Evolutionary conservation across 2,888 invertebrate genomes (phyloP).

Genomic region (Pseudoips prasinana): DNA sequence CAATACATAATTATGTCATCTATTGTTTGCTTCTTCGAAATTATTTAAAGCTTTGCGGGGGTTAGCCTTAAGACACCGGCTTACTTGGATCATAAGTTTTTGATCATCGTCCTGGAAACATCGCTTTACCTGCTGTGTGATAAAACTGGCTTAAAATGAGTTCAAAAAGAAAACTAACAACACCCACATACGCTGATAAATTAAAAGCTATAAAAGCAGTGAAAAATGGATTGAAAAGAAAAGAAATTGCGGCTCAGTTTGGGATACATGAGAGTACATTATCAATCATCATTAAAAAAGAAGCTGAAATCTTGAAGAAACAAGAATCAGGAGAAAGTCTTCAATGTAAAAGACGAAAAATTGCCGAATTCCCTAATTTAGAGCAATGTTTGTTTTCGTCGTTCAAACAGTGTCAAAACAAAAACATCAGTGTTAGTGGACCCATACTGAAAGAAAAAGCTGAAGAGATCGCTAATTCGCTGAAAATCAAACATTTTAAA

Average conservation of each 20-base stretch:
- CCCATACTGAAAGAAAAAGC: background rate
- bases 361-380: background rate
- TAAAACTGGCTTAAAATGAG: too few species aligned
- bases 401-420: background rate
- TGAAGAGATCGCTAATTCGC: background rate
- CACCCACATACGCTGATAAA: background rate
- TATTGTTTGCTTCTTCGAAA: too few species aligned
- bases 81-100: too few species aligned
- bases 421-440: conserved; percentile 1
- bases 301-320: background rate
- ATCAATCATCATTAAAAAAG: conserved; percentile 1
- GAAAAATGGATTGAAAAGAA: background rate
- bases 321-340: background rate
- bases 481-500: background rate
- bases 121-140: too few species aligned
- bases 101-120: too few species aligned
- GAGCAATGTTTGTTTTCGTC: too few species aligned
- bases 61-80: too few species aligned
- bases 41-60: too few species aligned
- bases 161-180: too few species aligned
- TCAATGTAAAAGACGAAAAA: too few species aligned
- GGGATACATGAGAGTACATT: conserved; percentile 1
- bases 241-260: too few species aligned
- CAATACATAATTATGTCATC: too few species aligned
- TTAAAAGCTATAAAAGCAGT: background rate